A percentile compares a stretch with the other conserved stretches of the same genome.
phyloP scores from a whole-genome alignment of 2,113 vertebrate species.

The Ctenomys sociabilis region DNA sequence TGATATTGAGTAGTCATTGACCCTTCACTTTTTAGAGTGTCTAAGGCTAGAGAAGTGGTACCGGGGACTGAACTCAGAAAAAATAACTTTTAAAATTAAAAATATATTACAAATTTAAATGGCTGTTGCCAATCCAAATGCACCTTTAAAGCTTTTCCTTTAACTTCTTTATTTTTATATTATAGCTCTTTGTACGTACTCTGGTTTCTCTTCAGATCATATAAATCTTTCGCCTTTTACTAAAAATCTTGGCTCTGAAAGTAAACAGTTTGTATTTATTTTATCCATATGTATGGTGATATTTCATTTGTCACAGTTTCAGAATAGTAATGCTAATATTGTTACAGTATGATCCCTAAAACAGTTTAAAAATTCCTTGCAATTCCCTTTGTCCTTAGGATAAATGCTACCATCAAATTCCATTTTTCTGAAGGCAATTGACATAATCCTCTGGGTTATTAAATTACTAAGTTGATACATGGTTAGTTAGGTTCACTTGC shows the following conservation, averaged over 20 bases:
- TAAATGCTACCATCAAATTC: background rate
- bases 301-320: background rate
- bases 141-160: background rate
- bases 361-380: background rate
- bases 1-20: background rate
- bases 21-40: background rate
- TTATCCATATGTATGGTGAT: background rate
- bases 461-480: background rate
- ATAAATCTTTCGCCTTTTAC: no score
- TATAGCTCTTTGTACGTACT: background rate
- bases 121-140: background rate
- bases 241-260: constrained; percentile 35
- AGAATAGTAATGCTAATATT: background rate
- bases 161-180: background rate
- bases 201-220: no score
- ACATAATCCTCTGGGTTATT: constrained; percentile 48
- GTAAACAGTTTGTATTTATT: background rate
- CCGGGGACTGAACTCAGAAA: no score
- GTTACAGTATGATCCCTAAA: constrained; percentile 3
- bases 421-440: background rate
- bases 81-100: background rate
- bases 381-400: background rate
- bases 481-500: background rate
- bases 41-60: background rate
- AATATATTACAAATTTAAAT: constrained; percentile 1